A percentile compares a stretch with the other conserved stretches of the same genome.
Evolutionary conservation across 2,113 vertebrate species (phyloP).

Genomic region (Barnardius zonarius): DNA sequence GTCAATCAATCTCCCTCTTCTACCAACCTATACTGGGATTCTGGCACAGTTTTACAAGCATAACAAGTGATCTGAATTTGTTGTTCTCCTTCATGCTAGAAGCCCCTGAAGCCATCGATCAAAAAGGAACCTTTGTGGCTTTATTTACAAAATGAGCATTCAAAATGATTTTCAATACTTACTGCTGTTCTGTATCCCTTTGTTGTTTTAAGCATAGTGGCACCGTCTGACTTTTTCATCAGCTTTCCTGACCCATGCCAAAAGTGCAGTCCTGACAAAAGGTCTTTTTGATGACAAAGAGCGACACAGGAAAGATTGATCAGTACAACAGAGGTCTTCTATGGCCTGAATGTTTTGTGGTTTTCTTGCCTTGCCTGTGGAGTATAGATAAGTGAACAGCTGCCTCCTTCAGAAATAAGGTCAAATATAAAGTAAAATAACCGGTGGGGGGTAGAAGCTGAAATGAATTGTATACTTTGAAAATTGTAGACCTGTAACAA

Average conservation of each 20-base stretch:
- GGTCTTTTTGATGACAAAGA: background rate
- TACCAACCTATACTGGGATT: background rate
- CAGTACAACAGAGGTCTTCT: background rate
- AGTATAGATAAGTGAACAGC: background rate
- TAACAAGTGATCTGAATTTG: background rate
- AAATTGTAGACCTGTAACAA: background rate
- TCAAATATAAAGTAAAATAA: background rate
- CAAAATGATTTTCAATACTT: background rate
- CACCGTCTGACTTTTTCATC: background rate
- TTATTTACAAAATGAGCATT: background rate
- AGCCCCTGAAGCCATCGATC: background rate
- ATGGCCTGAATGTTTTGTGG: background rate
- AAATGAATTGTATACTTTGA: background rate
- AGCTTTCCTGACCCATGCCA: background rate
- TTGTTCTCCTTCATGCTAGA: background rate
- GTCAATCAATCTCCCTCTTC: background rate
- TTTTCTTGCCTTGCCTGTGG: background rate
- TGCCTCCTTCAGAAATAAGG: background rate
- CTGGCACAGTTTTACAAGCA: background rate
- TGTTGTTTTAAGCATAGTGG: background rate
- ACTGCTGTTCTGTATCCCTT: background rate
- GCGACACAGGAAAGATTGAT: background rate
- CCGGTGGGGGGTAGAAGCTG: background rate
- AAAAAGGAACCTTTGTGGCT: background rate
- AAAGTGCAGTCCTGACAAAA: background rate